Evolutionary conservation across 2,113 vertebrate species (phyloP).

Genomic region (Anoura caudifer): DNA sequence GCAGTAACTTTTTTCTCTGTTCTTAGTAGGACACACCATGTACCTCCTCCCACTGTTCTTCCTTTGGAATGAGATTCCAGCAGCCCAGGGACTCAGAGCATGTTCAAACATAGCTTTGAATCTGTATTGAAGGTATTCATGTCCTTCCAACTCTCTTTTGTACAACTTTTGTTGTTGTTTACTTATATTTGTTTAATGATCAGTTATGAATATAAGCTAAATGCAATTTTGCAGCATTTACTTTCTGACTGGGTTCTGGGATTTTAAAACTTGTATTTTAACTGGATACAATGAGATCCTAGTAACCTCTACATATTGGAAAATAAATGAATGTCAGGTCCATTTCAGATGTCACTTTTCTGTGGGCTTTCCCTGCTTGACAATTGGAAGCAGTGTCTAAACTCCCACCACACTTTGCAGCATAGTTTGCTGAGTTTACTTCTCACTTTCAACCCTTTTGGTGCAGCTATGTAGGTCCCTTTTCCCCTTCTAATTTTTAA

Average conservation of each 20-base stretch:
- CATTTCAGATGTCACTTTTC: background rate
- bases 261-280: background rate
- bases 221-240: background rate
- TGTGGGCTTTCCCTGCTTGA: too few species aligned
- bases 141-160: background rate
- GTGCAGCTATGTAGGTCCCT: too few species aligned
- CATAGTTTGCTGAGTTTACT: too few species aligned
- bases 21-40: background rate
- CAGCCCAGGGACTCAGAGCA: background rate
- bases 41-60: background rate
- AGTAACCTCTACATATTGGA: background rate
- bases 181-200: background rate
- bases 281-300: too few species aligned
- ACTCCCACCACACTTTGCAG: background rate
- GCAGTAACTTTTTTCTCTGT: background rate
- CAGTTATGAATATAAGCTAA: background rate
- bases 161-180: background rate
- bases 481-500: background rate
- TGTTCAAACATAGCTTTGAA: rapidly evolving
- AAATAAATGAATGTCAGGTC: background rate
- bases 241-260: background rate
- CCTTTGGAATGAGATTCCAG: background rate
- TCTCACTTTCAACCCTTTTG: too few species aligned
- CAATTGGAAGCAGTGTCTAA: background rate
- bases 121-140: too few species aligned